Evolutionary conservation across 1,140 invertebrate species (phyloP).

Genomic region (Heliconius melpomene): DNA sequence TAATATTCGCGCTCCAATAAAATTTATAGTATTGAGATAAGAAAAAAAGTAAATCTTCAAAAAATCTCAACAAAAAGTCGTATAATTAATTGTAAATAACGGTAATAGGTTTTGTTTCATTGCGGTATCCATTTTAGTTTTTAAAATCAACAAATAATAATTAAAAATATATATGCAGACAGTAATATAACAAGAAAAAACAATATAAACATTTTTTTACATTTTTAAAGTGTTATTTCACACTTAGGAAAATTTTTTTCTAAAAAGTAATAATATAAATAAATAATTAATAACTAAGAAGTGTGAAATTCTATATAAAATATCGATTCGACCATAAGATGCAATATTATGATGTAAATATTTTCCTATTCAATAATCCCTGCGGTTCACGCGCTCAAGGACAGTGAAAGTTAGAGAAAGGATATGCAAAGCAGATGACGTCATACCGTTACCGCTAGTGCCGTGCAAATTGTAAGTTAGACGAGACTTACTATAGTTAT

Average conservation of each 20-base stretch:
- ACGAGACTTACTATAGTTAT: neutral
- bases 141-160: neutral
- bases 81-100: neutral
- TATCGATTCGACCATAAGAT: neutral
- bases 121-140: neutral
- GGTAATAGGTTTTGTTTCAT: neutral
- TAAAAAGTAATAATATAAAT: no score
- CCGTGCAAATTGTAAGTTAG: conserved; percentile 28
- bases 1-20: neutral
- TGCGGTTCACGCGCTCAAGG: conserved; percentile 55
- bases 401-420: conserved; percentile 70
- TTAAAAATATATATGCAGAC: neutral
- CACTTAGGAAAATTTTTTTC: no score
- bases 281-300: neutral
- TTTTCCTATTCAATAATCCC: conserved; percentile 35
- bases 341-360: conserved; percentile 19
- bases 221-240: no score
- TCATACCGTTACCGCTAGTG: conserved; percentile 36
- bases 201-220: no score
- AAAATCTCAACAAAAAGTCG: neutral
- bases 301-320: neutral
- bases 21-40: neutral
- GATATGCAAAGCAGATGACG: conserved; percentile 54
- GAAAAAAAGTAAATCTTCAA: neutral
- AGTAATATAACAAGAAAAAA: neutral